Conservation (phyloP, 1,140 invertebrate genomes). For the Atopsyche davidsoni region DNA sequence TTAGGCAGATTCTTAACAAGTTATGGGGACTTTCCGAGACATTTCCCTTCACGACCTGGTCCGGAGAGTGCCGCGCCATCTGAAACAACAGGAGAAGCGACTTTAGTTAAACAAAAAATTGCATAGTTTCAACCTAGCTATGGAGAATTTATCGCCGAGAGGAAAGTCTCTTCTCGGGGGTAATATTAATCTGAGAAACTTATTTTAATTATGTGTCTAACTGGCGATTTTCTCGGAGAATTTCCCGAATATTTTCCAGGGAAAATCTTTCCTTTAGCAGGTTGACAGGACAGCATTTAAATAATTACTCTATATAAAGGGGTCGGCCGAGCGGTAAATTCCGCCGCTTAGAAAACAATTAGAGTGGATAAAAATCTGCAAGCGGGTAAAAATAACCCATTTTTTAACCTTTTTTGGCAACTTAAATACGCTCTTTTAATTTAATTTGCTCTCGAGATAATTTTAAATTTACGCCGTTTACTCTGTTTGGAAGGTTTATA, state of each 20-base stretch:
- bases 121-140: too few relatives aligned
- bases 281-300: constrained; percentile 30
- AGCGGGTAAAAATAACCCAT: constrained; percentile 29
- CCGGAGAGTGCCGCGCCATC: too few relatives aligned
- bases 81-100: constrained; percentile 9
- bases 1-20: too few relatives aligned
- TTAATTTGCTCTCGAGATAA: constrained; percentile 24
- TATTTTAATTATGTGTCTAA: too few relatives aligned
- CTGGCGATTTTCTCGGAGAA: too few relatives aligned
- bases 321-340: constrained; percentile 27
- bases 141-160: too few relatives aligned
- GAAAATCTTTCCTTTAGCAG: constrained; percentile 24
- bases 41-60: too few relatives aligned
- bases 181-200: too few relatives aligned
- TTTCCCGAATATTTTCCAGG: constrained; percentile 18
- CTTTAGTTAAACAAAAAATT: not conserved
- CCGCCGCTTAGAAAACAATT: constrained; percentile 30
- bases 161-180: too few relatives aligned
- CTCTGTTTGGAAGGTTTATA: too few relatives aligned
- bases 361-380: constrained; percentile 32
- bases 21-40: too few relatives aligned
- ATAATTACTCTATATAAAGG: constrained; percentile 28
- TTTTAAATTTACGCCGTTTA: constrained; percentile 24
- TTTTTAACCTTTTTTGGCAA: constrained; percentile 26
- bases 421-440: constrained; percentile 24